These are phyloP conservation scores for Merodon equestris DNA, from an alignment of 2,888 invertebrate species.

Conservation along the genomic window DNA sequence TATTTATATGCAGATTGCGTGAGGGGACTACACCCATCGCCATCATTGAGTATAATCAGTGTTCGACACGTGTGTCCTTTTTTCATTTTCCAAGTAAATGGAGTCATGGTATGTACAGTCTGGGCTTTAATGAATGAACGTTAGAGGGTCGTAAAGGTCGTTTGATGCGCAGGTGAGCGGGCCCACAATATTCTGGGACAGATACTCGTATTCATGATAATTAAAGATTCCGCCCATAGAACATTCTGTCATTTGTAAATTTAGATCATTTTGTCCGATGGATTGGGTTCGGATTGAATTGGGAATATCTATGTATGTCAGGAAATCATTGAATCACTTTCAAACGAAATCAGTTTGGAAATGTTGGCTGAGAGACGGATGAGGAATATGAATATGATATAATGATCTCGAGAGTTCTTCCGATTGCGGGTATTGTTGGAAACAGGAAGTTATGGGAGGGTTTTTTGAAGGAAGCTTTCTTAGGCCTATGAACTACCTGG, in stretches of 20 bases:
- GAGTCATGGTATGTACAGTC: constrained; percentile 21
- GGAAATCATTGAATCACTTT: background rate
- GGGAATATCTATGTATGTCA: background rate
- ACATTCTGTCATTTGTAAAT: constrained; percentile 49
- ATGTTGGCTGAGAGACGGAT: background rate
- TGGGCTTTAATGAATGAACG: background rate
- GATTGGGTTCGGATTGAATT: background rate
- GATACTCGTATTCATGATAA: constrained; percentile 35
- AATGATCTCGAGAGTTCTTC: too few relatives aligned
- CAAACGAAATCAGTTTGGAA: too few relatives aligned
- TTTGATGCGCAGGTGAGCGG: background rate
- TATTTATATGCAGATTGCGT: constrained; percentile 66
- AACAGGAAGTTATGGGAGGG: too few relatives aligned
- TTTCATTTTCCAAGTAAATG: constrained; percentile 56
- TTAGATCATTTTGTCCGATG: constrained; percentile 24
- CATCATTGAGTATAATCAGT: constrained; percentile 9
- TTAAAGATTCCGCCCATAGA: constrained; percentile 52
- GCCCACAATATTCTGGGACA: background rate
- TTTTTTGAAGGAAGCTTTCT: too few relatives aligned
- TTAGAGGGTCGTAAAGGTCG: background rate
- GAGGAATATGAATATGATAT: too few relatives aligned
- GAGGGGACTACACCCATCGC: constrained; percentile 42
- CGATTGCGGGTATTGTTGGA: too few relatives aligned
- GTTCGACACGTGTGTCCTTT: constrained; percentile 10
- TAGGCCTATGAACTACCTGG: too few relatives aligned